These are phyloP conservation scores for Apodemus speciosus DNA, from an alignment of 2,113 vertebrate species.

Conservation along the genomic window DNA sequence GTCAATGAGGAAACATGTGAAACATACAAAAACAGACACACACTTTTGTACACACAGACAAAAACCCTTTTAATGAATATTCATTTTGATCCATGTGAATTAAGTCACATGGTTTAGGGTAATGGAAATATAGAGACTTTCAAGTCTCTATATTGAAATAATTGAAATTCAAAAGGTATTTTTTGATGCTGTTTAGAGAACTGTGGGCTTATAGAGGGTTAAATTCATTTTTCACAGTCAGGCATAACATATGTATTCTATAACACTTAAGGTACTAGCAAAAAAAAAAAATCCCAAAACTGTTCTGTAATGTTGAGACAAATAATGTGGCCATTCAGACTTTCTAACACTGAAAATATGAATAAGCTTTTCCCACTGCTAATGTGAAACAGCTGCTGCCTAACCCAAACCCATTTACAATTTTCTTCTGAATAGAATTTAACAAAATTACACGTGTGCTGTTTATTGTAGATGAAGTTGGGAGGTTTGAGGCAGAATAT, in stretches of 20 bases:
- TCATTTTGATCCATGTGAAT: neutral
- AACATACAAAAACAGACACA: neutral
- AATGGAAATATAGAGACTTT: neutral
- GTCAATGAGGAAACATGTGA: neutral
- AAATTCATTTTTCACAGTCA: neutral
- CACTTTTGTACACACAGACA: neutral
- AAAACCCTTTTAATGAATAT: neutral
- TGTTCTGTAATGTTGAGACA: neutral
- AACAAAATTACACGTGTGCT: neutral
- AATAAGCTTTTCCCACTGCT: neutral
- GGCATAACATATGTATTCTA: neutral
- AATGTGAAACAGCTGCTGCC: neutral
- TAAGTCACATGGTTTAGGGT: neutral
- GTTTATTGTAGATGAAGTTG: neutral
- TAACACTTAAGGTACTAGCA: neutral
- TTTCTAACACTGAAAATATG: neutral
- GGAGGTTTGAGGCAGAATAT: neutral
- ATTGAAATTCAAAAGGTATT: neutral
- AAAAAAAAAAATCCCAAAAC: neutral
- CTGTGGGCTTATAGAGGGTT: neutral
- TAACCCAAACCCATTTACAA: neutral
- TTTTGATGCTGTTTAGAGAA: neutral
- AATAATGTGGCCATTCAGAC: neutral
- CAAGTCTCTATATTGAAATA: slow-evolving; percentile 1
- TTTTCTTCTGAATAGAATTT: neutral